Percentiles rank a stretch among this genome's conserved stretches.
phyloP scores from a whole-genome alignment of 2,113 vertebrate genomes.

The Mustela nigripes region DNA sequence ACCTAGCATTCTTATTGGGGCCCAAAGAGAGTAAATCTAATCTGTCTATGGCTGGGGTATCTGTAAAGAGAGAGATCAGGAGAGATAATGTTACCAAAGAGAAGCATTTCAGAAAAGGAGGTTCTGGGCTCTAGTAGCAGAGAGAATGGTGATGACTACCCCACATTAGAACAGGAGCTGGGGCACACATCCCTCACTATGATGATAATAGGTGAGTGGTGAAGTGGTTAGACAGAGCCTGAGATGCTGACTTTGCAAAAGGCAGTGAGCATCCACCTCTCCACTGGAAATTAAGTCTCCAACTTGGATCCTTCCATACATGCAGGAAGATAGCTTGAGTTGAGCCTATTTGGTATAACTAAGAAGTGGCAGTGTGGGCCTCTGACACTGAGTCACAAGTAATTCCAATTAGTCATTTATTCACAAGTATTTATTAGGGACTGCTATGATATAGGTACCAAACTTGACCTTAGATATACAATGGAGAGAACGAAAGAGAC shows the following conservation, averaged over 20 bases:
- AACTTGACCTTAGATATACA: background rate
- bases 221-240: background rate
- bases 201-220: background rate
- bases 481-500: background rate
- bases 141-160: background rate
- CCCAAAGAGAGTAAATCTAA: background rate
- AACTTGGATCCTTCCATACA: background rate
- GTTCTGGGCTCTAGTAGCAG: background rate
- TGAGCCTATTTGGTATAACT: background rate
- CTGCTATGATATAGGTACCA: background rate
- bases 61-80: background rate
- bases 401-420: conserved; percentile 21
- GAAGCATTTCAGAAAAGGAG: background rate
- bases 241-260: background rate
- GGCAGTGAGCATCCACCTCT: background rate
- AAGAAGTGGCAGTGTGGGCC: background rate
- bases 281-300: background rate
- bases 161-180: background rate
- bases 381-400: background rate
- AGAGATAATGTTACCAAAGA: background rate
- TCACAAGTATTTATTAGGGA: background rate
- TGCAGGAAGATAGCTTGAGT: background rate
- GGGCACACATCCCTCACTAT: background rate
- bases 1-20: background rate
- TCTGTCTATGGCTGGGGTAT: background rate